These are phyloP conservation scores for Amia ocellicauda DNA, from an alignment of 2,113 vertebrate species.

Conservation along the genomic window DNA sequence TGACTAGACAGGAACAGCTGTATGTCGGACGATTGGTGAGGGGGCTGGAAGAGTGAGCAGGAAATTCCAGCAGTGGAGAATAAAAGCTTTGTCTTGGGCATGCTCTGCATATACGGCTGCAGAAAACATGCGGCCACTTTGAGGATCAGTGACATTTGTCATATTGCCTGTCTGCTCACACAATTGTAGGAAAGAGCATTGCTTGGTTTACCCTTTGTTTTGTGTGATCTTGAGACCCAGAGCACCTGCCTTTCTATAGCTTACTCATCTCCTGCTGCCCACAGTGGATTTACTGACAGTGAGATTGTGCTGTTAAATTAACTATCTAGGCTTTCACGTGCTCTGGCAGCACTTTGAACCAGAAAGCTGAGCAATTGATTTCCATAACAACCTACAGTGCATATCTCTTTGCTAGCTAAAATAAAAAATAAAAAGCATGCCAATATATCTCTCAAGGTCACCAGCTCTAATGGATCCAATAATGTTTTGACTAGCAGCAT, in stretches of 20 bases:
- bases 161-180: conserved; percentile 39
- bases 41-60: conserved; percentile 37
- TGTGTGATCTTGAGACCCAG: conserved; percentile 28
- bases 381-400: too few species aligned
- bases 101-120: conserved; percentile 25
- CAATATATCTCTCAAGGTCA: too few species aligned
- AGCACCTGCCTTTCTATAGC: conserved; percentile 54
- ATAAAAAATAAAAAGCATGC: too few species aligned
- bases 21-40: conserved; percentile 39
- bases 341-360: too few species aligned
- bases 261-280: neutral
- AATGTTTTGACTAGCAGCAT: too few species aligned
- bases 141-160: conserved; percentile 33
- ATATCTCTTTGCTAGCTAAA: too few species aligned
- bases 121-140: conserved; percentile 30
- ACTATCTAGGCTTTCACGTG: too few species aligned
- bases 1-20: conserved; percentile 60
- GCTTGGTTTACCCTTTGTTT: conserved; percentile 52
- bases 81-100: conserved; percentile 57
- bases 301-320: too few species aligned
- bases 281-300: too few species aligned
- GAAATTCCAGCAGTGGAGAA: conserved; percentile 54
- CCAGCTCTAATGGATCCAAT: too few species aligned
- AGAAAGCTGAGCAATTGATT: too few species aligned
- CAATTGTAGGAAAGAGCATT: conserved; percentile 63